Percentiles rank a stretch among this genome's conserved stretches.
phyloP scores from a whole-genome alignment of 2,888 invertebrate genomes.

The Teinopalpus imperialis region DNA sequence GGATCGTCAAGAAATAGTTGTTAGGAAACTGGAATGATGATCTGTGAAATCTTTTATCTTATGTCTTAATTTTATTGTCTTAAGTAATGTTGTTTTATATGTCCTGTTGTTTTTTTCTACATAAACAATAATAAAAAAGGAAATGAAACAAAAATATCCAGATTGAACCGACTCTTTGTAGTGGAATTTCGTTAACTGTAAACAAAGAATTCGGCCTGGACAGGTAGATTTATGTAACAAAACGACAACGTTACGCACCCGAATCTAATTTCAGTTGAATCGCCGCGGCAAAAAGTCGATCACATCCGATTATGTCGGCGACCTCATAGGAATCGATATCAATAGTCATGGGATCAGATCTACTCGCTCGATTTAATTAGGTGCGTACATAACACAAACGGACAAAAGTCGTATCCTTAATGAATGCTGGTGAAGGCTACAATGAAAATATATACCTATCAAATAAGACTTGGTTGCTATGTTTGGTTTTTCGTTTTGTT shows the following conservation, averaged over 20 bases:
- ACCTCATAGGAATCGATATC: slow-evolving; percentile 61
- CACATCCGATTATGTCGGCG: slow-evolving; percentile 66
- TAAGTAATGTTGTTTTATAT: no score
- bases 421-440: not conserved
- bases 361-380: slow-evolving; percentile 67
- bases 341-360: slow-evolving; percentile 64
- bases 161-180: no score
- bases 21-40: no score
- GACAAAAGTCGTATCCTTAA: not conserved
- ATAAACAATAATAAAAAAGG: no score
- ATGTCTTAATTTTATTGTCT: no score
- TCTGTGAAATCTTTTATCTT: no score
- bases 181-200: not conserved
- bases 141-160: no score
- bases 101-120: no score
- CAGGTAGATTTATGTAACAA: slow-evolving; percentile 32
- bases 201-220: not conserved
- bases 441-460: no score
- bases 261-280: slow-evolving; percentile 72
- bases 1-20: no score
- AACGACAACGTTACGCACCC: slow-evolving; percentile 56
- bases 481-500: no score
- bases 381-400: slow-evolving; percentile 30
- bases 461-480: no score
- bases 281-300: slow-evolving; percentile 68